These are phyloP conservation scores for Lomographa bimaculata DNA, from an alignment of 2,888 invertebrate genomes.

Conservation along the genomic window DNA sequence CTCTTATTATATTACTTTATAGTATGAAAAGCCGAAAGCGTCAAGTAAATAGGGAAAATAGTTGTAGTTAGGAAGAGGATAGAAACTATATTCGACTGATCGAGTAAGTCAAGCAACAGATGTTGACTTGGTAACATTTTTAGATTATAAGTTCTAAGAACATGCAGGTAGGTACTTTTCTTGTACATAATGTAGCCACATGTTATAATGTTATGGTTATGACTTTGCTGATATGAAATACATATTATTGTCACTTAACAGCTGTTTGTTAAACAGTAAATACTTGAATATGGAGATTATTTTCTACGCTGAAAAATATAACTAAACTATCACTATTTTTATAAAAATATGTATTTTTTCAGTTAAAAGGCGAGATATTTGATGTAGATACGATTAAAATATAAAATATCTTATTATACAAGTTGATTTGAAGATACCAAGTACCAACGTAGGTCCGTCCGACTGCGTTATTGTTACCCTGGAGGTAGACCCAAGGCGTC, in stretches of 20 bases:
- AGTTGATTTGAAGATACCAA: slow-evolving; percentile 23
- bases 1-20: too few relatives aligned
- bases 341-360: slow-evolving; percentile 35
- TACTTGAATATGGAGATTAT: slow-evolving; percentile 34
- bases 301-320: slow-evolving; percentile 46
- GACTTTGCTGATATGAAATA: slow-evolving; percentile 6
- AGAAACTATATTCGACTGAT: too few relatives aligned
- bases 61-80: too few relatives aligned
- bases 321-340: slow-evolving; percentile 45
- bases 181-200: too few relatives aligned
- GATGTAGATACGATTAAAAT: slow-evolving; percentile 47
- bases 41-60: too few relatives aligned
- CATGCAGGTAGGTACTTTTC: too few relatives aligned
- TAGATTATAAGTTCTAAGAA: too few relatives aligned
- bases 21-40: too few relatives aligned
- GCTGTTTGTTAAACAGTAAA: slow-evolving; percentile 33
- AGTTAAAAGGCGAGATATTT: slow-evolving; percentile 41
- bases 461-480: slow-evolving; percentile 15
- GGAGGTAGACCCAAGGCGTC: slow-evolving; percentile 29
- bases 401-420: slow-evolving; percentile 37
- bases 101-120: not conserved
- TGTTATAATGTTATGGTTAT: too few relatives aligned
- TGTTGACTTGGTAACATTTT: slow-evolving; percentile 13
- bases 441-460: slow-evolving; percentile 29
- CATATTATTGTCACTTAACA: slow-evolving; percentile 46